These are phyloP conservation scores for Plodia interpunctella DNA, from an alignment of 1,140 invertebrate species.

Conservation along the genomic window DNA sequence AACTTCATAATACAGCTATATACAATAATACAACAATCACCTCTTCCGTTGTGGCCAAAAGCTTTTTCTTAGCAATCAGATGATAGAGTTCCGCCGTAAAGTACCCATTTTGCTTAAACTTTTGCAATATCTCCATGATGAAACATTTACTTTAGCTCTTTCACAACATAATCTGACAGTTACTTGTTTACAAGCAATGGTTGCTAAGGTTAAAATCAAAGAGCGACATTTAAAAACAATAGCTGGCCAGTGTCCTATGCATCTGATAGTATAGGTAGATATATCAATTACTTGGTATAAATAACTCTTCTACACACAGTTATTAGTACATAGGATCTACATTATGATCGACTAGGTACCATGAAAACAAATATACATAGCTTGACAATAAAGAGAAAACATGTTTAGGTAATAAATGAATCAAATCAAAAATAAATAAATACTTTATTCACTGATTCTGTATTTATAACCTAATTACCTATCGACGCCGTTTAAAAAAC, in stretches of 20 bases:
- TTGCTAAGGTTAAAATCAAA: conserved; percentile 19
- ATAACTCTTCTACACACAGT: no score
- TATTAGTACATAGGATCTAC: no score
- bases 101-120: conserved; percentile 69
- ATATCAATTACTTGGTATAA: no score
- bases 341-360: no score
- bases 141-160: conserved; percentile 5
- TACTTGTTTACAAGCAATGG: conserved; percentile 26
- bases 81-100: conserved; percentile 61
- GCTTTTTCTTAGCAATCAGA: conserved; percentile 52
- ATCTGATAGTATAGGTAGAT: no score
- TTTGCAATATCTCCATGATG: conserved; percentile 58
- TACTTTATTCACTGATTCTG: no score
- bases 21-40: conserved; percentile 21
- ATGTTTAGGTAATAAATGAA: no score
- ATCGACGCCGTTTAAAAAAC: conserved; percentile 16
- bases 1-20: neutral
- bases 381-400: no score
- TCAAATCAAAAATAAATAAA: no score
- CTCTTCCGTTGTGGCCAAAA: conserved; percentile 36
- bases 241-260: neutral
- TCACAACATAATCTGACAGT: conserved; percentile 1
- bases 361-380: no score
- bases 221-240: neutral
- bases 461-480: neutral